These are phyloP conservation scores for Geopemphigus sp. DNA, from an alignment of 1,140 invertebrate species.

Conservation along the genomic window DNA sequence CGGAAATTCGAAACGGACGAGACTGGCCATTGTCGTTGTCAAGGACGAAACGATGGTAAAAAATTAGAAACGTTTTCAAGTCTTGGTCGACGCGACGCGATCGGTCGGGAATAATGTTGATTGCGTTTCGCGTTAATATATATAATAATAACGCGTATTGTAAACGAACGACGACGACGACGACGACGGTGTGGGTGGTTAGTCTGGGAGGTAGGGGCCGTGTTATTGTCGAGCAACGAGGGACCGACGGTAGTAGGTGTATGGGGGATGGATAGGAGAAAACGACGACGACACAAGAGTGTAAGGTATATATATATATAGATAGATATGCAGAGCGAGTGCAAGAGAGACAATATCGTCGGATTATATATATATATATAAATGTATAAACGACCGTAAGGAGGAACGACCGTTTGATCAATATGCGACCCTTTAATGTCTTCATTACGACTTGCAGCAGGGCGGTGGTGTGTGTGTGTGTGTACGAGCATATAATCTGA, in stretches of 20 bases:
- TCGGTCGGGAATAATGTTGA: slow-evolving; percentile 38
- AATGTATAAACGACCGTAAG: background rate
- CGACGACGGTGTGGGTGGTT: background rate
- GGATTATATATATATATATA: background rate
- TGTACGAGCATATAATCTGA: slow-evolving; percentile 42
- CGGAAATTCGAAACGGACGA: no score
- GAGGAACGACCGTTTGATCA: slow-evolving; percentile 41
- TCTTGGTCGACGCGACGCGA: slow-evolving; percentile 2
- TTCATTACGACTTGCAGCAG: slow-evolving; percentile 37
- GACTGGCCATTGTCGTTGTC: no score
- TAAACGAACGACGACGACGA: background rate
- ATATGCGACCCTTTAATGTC: slow-evolving; percentile 50
- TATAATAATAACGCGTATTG: background rate
- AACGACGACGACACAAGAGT: background rate
- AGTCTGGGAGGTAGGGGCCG: background rate
- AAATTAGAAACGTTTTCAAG: background rate
- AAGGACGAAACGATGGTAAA: background rate
- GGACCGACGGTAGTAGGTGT: background rate
- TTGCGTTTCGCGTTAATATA: slow-evolving; percentile 7
- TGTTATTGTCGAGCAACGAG: slow-evolving; percentile 38
- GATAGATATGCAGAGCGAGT: background rate
- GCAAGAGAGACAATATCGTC: background rate
- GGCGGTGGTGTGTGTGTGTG: background rate
- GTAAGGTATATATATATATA: background rate
- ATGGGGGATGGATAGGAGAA: background rate